Percentiles rank a stretch among this genome's conserved stretches.
These are phyloP conservation scores for Steatocranus sp. DNA, from an alignment of 2,797 vertebrate genomes.

Conservation along the genomic window DNA sequence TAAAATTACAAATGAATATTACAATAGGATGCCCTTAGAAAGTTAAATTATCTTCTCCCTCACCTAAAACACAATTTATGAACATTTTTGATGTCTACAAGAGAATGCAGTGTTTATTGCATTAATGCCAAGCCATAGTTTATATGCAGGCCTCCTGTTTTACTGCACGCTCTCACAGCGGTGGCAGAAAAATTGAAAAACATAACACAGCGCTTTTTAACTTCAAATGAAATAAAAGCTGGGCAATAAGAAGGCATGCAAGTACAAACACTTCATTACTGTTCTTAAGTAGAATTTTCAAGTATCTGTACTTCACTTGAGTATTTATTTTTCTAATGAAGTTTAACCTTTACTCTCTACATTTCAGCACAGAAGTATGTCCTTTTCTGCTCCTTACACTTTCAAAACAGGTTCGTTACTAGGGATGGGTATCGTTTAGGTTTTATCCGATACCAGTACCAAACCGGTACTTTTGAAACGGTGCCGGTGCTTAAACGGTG, in stretches of 20 bases:
- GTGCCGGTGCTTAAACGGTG: too few species aligned
- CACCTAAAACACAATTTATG: neutral
- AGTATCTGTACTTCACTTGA: accelerated
- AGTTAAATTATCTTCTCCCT: neutral
- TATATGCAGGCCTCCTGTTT: neutral
- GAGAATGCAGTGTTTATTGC: neutral
- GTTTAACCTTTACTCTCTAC: neutral
- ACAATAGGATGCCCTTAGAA: neutral
- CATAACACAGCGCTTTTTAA: neutral
- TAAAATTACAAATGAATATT: neutral
- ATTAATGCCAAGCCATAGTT: neutral
- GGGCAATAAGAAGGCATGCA: neutral
- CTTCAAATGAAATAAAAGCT: neutral
- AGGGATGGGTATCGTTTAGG: too few species aligned
- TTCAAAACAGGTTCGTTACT: neutral
- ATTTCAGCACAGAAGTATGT: neutral
- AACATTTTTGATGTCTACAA: neutral
- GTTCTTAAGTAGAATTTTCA: neutral
- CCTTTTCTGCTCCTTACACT: neutral
- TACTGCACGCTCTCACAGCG: accelerated
- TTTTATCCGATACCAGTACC: too few species aligned
- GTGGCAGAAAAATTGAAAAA: neutral
- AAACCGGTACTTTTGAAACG: too few species aligned
- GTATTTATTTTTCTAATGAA: neutral
- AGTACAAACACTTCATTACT: neutral